Conservation (phyloP, 2,797 vertebrate species). For the Enteromius trimaculatus region DNA sequence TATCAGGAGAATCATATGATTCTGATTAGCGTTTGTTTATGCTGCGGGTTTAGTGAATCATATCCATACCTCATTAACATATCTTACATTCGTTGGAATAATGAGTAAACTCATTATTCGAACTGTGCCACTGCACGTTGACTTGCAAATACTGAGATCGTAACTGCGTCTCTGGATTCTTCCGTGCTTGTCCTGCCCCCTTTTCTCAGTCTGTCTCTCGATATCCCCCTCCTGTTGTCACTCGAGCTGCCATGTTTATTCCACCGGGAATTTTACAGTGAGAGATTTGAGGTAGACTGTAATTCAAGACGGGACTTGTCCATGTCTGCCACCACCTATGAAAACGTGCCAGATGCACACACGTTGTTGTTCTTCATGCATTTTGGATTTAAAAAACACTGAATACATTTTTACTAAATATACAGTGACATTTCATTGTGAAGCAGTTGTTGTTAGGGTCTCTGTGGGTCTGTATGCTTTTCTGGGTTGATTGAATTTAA, state of each 20-base stretch:
- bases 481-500: conserved; percentile 47
- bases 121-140: conserved; percentile 20
- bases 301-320: conserved; percentile 21
- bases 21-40: conserved; percentile 49
- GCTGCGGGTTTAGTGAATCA: conserved; percentile 12
- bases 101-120: conserved; percentile 46
- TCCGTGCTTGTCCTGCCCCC: not conserved
- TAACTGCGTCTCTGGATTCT: not conserved
- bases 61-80: conserved; percentile 33
- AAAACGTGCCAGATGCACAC: conserved; percentile 4
- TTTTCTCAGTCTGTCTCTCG: conserved; percentile 5
- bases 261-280: conserved; percentile 26
- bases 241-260: conserved; percentile 65
- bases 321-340: conserved; percentile 11
- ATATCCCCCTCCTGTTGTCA: conserved; percentile 3
- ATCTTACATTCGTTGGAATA: conserved; percentile 46
- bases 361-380: not conserved
- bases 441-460: not conserved
- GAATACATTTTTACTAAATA: not conserved
- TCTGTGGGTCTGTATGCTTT: conserved; percentile 28
- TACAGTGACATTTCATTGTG: conserved; percentile 11
- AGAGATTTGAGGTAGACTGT: conserved; percentile 4
- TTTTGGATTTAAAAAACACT: not conserved
- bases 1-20: conserved; percentile 37
- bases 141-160: not conserved